Evolutionary conservation across 2,797 vertebrate species (phyloP), one percentile per base, ranked within the genome.

Genomic region (Micropoecilia bifurca): DNA sequence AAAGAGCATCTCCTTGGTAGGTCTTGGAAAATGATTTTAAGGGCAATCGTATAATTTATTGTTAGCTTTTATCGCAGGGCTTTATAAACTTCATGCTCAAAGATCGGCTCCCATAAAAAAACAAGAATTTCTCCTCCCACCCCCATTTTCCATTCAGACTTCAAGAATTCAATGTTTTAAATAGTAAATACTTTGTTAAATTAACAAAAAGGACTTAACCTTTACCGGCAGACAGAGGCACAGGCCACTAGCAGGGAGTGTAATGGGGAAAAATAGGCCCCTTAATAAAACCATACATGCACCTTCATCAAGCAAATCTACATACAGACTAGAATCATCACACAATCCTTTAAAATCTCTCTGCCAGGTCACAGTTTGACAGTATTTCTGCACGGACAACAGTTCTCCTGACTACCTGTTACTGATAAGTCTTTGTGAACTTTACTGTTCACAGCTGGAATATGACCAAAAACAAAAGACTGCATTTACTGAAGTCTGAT

Each of bases 11-110:
- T 41, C 20, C 63, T 45, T 28, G 25, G 41, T 92, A 88, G 75
- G 80, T 87, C 87, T 90, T 76, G 86, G 77, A 7, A 8, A 41
- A 41, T 41, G 71, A 86, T 92, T 85, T 83, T 86, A 74, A 83
- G 76, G 69, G 4, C 76, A 71, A 18, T 14, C 18, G 18, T n/a
- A 14, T 6, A 5, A 45, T 46, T 16, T n/a, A 22, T 69, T 71
- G 68, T 45, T 71, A 28, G 43, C 25, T 45, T 71, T 28, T 16
- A 71, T 28, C 7, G 41, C 25, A 45, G 13, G 8, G 63, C 7
- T 39, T 41, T 41, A 16, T 36, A 66, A 66, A 39, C 61, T 28
- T 30, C 10, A 28, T 33, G 14, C n/a, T n/a, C 39, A 45, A 71
- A n/a, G 10, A n/a, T 71, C 14, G 2, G 39, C 5, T 14, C 41